phyloP scores from a whole-genome alignment of 2,113 vertebrate species.

The Eulemur rufifrons region DNA sequence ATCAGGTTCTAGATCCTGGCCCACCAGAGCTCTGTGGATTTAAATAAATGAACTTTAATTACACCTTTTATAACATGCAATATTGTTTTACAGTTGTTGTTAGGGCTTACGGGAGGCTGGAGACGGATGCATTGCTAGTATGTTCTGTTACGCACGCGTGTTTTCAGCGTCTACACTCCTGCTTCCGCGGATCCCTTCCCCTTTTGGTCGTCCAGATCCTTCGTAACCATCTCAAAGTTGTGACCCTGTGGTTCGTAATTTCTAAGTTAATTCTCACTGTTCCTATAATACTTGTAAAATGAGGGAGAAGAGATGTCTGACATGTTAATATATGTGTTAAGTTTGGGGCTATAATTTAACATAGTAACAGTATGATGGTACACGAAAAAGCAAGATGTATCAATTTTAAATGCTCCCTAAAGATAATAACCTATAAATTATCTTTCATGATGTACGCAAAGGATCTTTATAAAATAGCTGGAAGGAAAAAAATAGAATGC shows the following conservation, averaged over 20 bases:
- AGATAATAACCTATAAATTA: slow-evolving; percentile 31
- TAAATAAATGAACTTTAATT: neutral
- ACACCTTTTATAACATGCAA: neutral
- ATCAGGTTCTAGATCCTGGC: neutral
- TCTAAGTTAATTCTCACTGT: slow-evolving; percentile 9
- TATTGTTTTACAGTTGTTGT: neutral
- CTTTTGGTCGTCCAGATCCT: neutral
- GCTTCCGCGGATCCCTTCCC: neutral
- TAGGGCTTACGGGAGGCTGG: neutral
- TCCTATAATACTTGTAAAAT: slow-evolving; percentile 11
- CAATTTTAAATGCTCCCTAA: neutral
- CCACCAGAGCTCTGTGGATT: neutral
- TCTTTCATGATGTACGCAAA: neutral
- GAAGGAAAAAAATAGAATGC: neutral
- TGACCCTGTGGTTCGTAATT: neutral
- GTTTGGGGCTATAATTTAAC: neutral
- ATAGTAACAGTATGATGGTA: neutral
- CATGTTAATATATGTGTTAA: neutral
- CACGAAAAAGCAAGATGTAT: neutral
- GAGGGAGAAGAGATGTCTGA: neutral
- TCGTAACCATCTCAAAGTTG: neutral
- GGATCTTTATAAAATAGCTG: neutral
- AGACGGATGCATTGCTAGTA: neutral
- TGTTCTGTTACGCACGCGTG: neutral
- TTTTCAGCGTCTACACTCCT: neutral